Conservation (phyloP, 2,888 invertebrate species). For the Meta bourneti region DNA sequence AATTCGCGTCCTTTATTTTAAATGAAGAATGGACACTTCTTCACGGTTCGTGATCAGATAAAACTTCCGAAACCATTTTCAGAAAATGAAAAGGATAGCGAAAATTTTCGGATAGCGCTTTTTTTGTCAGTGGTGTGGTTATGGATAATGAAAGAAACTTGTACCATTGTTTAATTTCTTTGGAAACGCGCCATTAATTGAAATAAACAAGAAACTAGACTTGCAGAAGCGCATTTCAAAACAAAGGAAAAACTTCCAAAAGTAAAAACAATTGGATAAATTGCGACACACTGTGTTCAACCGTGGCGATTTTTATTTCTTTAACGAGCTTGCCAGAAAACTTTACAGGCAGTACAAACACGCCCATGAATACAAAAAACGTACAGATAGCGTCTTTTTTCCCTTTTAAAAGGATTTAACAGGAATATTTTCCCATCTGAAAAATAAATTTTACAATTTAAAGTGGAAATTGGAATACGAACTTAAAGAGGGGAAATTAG, state of each 20-base stretch:
- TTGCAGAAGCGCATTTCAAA: not conserved
- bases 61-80: constrained; percentile 39
- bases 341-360: not conserved
- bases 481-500: too few species aligned
- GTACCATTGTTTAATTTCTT: constrained; percentile 52
- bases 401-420: too few species aligned
- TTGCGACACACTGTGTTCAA: constrained; percentile 13
- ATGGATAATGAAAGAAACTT: constrained; percentile 27
- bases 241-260: not conserved
- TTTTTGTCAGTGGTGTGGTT: constrained; percentile 2
- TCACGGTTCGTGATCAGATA: constrained; percentile 49
- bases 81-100: constrained; percentile 37
- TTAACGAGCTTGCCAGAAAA: not conserved
- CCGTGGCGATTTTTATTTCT: not conserved
- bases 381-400: too few species aligned
- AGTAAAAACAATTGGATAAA: constrained; percentile 23
- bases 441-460: too few species aligned
- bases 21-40: constrained; percentile 52
- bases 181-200: constrained; percentile 37
- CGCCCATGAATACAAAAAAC: too few species aligned
- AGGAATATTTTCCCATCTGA: too few species aligned
- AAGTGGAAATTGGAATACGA: too few species aligned
- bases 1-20: constrained; percentile 28
- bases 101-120: constrained; percentile 27
- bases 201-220: constrained; percentile 3